Conservation (phyloP, 92 coral and sea anemone genomes). For the Zoanthus gigantus region DNA sequence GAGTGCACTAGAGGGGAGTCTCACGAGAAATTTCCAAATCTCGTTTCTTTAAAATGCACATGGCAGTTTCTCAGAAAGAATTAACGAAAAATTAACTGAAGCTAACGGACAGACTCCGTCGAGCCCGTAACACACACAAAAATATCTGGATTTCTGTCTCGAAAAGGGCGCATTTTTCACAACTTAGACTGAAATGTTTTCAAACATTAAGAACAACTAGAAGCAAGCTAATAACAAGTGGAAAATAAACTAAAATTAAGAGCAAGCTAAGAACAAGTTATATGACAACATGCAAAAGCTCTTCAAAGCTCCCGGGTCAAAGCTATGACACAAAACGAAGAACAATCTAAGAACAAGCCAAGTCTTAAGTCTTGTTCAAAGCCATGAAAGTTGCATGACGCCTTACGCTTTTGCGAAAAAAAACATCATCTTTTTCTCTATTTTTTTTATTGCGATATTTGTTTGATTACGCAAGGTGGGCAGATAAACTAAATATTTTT, state of each 20-base stretch:
- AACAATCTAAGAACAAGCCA: too few species aligned
- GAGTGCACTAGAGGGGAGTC: too few species aligned
- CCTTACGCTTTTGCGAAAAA: too few species aligned
- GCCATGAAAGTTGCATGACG: too few species aligned
- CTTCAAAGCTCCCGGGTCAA: not conserved
- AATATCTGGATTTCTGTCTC: not conserved
- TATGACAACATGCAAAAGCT: not conserved
- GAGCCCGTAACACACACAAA: not conserved
- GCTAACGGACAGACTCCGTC: not conserved
- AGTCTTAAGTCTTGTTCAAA: too few species aligned
- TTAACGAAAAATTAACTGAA: not conserved
- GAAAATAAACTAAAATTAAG: not conserved
- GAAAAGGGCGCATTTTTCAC: not conserved
- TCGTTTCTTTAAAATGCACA: not conserved
- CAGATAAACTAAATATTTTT: too few species aligned
- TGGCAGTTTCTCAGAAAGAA: not conserved
- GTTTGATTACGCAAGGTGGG: too few species aligned
- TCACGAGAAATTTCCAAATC: too few species aligned
- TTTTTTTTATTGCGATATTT: too few species aligned
- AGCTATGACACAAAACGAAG: not conserved
- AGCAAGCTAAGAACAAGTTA: not conserved
- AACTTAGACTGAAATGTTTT: not conserved
- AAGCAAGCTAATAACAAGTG: not conserved
- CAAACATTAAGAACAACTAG: not conserved
- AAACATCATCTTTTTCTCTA: too few species aligned